phyloP scores from a whole-genome alignment of 2,797 vertebrate species.

The Spinus pinus region DNA sequence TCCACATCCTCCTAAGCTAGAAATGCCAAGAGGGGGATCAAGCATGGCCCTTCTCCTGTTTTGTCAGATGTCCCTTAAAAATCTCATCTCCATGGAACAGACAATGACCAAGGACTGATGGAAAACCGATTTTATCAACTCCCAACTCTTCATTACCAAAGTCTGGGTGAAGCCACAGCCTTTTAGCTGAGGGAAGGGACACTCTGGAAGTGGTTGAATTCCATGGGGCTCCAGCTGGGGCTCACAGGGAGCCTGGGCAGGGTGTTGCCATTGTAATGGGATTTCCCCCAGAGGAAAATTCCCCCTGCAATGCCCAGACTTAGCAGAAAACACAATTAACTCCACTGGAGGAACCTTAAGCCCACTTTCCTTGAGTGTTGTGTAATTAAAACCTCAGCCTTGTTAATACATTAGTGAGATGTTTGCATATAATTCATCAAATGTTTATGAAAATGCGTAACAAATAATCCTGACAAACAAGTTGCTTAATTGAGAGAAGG shows the following conservation, averaged over 20 bases:
- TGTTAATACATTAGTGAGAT: conserved; percentile 60
- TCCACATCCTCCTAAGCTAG: background rate
- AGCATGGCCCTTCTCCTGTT: fast-evolving
- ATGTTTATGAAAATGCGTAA: conserved; percentile 68
- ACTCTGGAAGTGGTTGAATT: background rate
- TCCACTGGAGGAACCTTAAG: background rate
- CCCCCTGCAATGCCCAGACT: background rate
- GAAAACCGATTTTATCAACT: background rate
- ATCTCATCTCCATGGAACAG: fast-evolving
- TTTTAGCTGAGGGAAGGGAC: background rate
- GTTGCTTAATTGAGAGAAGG: conserved; percentile 60
- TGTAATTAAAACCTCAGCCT: conserved; percentile 54
- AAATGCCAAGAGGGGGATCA: background rate
- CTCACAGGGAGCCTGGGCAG: background rate
- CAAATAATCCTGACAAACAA: conserved; percentile 65
- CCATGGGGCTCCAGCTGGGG: background rate
- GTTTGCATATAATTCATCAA: conserved; percentile 69
- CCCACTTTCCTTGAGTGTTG: background rate
- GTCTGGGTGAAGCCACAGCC: background rate
- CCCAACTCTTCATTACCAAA: fast-evolving
- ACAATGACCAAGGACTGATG: fast-evolving
- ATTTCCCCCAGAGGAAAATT: background rate
- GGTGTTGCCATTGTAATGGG: background rate
- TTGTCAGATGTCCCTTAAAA: background rate
- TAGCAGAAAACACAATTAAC: conserved; percentile 5